Conservation (phyloP, 2,797 vertebrate genomes). For the Pogoniulus pusillus region DNA sequence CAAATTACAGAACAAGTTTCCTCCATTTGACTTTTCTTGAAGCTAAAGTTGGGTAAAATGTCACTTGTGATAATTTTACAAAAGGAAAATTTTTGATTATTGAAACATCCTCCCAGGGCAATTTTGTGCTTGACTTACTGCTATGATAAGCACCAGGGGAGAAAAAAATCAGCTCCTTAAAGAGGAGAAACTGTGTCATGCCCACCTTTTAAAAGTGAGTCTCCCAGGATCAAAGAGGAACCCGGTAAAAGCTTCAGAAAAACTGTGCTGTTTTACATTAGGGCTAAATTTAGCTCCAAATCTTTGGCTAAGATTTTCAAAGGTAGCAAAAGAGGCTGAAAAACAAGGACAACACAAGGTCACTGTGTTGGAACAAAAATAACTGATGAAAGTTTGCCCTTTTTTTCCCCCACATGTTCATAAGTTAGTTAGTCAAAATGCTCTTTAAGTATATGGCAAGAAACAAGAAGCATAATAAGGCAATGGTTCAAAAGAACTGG, state of each 20-base stretch:
- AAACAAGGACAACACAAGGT: conserved; percentile 65
- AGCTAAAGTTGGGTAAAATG: conserved; percentile 10
- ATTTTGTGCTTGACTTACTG: conserved; percentile 38
- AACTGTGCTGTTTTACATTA: conserved; percentile 54
- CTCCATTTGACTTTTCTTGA: conserved; percentile 13
- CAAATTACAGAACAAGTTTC: conserved; percentile 7
- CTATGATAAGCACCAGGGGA: conserved; percentile 43
- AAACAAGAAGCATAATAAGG: not conserved
- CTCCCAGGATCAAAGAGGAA: conserved; percentile 50
- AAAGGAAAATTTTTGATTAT: conserved; percentile 37
- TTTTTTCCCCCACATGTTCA: not conserved
- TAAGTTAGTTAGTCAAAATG: conserved; percentile 7
- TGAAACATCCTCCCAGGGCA: conserved; percentile 35
- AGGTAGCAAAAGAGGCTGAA: conserved; percentile 21
- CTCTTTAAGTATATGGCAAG: not conserved
- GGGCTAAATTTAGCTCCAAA: conserved; percentile 56
- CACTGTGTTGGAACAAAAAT: not conserved
- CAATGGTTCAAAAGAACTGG: not conserved
- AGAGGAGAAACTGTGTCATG: conserved; percentile 56
- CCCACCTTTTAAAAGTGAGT: conserved; percentile 44
- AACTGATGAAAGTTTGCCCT: not conserved
- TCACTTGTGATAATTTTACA: conserved; percentile 26
- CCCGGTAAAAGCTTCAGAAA: conserved; percentile 47
- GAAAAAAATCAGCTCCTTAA: conserved; percentile 17
- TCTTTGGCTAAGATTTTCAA: conserved; percentile 42